These are phyloP conservation scores for Drosophila carrolli DNA, from an alignment of 1,140 invertebrate species.

Conservation along the genomic window DNA sequence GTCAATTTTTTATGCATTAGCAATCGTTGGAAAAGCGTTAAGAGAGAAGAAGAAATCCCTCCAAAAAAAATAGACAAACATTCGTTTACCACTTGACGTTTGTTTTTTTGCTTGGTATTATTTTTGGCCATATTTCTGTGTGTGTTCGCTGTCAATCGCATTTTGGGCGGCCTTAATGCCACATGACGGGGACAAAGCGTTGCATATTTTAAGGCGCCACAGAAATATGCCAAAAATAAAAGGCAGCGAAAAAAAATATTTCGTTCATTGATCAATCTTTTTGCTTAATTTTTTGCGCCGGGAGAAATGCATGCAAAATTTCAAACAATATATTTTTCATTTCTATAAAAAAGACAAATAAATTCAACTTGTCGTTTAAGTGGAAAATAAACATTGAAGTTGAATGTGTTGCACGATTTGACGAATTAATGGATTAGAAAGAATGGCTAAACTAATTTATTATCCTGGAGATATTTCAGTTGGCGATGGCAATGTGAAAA, in stretches of 20 bases:
- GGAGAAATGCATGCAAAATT: conserved; percentile 23
- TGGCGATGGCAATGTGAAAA: too few relatives aligned
- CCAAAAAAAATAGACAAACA: conserved; percentile 5
- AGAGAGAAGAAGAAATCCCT: conserved; percentile 5
- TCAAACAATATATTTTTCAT: conserved; percentile 9
- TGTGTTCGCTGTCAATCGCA: conserved; percentile 67
- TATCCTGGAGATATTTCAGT: conserved; percentile 8
- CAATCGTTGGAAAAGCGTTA: conserved; percentile 32
- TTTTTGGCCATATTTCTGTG: conserved; percentile 17
- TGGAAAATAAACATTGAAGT: conserved; percentile 13
- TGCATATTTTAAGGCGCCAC: conserved; percentile 73
- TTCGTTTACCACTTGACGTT: conserved; percentile 17
- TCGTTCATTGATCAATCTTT: conserved; percentile 6
- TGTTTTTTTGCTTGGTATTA: conserved; percentile 21
- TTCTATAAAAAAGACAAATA: conserved; percentile 11
- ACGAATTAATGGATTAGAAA: conserved; percentile 42
- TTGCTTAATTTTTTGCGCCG: neutral
- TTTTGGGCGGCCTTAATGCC: conserved; percentile 70
- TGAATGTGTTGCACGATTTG: neutral
- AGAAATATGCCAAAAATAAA: conserved; percentile 24
- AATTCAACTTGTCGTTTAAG: conserved; percentile 13
- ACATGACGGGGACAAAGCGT: conserved; percentile 66
- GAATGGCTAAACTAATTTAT: conserved; percentile 11
- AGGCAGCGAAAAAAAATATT: conserved; percentile 7
- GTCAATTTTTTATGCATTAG: conserved; percentile 78